A percentile compares a stretch with the other conserved stretches of the same genome.
These are phyloP conservation scores for Dryobota labecula DNA, from an alignment of 2,888 invertebrate species.

Conservation along the genomic window DNA sequence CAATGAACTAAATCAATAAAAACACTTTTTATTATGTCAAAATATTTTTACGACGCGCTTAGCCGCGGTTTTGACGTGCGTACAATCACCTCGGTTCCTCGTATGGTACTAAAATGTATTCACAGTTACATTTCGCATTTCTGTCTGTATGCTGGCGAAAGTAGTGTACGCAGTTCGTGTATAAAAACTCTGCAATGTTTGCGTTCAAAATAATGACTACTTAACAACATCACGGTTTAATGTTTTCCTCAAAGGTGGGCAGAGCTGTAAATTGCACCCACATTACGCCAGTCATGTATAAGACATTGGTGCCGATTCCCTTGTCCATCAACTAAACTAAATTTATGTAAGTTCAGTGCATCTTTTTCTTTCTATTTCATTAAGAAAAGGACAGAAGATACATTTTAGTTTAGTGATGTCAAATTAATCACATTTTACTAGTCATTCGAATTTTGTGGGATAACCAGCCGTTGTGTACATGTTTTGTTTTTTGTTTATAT, in stretches of 20 bases:
- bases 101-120: conserved; percentile 34
- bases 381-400: too few relatives aligned
- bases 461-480: too few relatives aligned
- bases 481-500: too few relatives aligned
- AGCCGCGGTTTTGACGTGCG: neutral
- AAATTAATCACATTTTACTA: too few relatives aligned
- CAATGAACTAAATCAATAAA: conserved; percentile 6
- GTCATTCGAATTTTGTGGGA: too few relatives aligned
- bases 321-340: too few relatives aligned
- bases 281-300: neutral
- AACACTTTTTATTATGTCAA: conserved; percentile 17
- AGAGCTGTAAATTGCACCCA: neutral
- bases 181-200: conserved; percentile 48
- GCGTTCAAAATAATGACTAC: conserved; percentile 32
- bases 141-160: conserved; percentile 25
- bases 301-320: too few relatives aligned
- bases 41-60: conserved; percentile 19
- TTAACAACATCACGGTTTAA: conserved; percentile 5
- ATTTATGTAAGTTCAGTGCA: too few relatives aligned
- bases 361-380: too few relatives aligned
- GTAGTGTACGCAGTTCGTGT: conserved; percentile 18
- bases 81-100: fast-evolving
- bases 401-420: too few relatives aligned
- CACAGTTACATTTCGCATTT: conserved; percentile 42
- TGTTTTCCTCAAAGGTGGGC: neutral